phyloP scores from a whole-genome alignment of 2,888 invertebrate genomes.

The Polietes domitor region DNA sequence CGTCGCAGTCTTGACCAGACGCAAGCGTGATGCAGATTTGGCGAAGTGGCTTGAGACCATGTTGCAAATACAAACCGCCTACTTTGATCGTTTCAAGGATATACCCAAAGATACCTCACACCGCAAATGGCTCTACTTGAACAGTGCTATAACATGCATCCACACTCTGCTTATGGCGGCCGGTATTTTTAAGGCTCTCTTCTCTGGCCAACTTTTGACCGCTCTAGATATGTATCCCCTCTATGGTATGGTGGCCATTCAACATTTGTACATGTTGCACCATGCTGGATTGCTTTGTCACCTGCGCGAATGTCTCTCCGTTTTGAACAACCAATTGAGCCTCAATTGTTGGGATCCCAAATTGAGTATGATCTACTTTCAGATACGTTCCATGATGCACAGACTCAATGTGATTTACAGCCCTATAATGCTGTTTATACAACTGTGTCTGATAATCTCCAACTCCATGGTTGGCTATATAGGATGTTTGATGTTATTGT shows the following conservation, averaged over 20 bases:
- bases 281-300: constrained; percentile 40
- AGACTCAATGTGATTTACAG: constrained; percentile 42
- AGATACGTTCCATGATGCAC: neutral
- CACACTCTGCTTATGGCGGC: neutral
- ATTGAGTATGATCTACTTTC: constrained; percentile 45
- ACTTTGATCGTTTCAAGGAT: constrained; percentile 36
- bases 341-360: constrained; percentile 42
- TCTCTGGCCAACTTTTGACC: neutral
- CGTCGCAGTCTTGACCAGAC: neutral
- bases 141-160: neutral
- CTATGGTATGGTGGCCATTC: constrained; percentile 7
- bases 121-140: constrained; percentile 39
- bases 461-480: constrained; percentile 45
- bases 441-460: constrained; percentile 35
- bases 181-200: neutral
- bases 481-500: neutral
- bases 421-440: constrained; percentile 20
- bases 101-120: constrained; percentile 6
- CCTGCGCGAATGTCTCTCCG: constrained; percentile 33
- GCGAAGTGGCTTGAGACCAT: constrained; percentile 21
- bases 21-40: constrained; percentile 31
- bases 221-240: constrained; percentile 38
- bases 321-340: constrained; percentile 34
- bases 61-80: constrained; percentile 38
- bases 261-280: constrained; percentile 44